Evolutionary conservation across 2,797 vertebrate species (phyloP).

Genomic region (Otus scops): DNA sequence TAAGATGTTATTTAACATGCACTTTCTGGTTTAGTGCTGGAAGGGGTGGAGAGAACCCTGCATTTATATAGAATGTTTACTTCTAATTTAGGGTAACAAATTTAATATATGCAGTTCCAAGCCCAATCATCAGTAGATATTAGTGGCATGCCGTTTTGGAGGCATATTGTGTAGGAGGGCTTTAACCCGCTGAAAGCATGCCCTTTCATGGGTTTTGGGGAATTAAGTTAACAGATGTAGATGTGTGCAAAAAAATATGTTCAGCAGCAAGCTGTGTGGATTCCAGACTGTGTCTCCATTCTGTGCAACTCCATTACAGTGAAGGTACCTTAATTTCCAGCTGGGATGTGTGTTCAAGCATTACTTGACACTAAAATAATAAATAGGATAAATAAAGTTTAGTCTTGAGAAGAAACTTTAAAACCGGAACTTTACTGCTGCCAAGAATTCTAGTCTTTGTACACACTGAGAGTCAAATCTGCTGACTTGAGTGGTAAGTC

Average conservation of each 20-base stretch:
- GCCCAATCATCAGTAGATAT: rapidly evolving
- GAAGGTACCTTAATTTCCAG: not conserved
- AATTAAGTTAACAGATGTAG: not conserved
- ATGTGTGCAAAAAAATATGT: rapidly evolving
- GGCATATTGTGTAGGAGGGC: not conserved
- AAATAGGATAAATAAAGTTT: not conserved
- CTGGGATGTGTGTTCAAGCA: rapidly evolving
- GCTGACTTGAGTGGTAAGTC: not conserved
- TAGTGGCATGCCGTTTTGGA: not conserved
- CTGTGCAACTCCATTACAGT: not conserved
- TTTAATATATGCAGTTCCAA: not conserved
- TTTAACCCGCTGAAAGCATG: not conserved
- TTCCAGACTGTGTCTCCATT: not conserved
- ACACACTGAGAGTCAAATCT: too few relatives aligned
- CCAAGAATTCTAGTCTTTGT: not conserved
- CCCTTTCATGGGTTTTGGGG: not conserved
- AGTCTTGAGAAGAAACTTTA: not conserved
- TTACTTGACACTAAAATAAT: not conserved
- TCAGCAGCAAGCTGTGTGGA: not conserved
- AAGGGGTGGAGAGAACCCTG: not conserved
- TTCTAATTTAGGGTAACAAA: not conserved
- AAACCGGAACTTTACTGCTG: not conserved
- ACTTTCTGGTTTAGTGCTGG: not conserved
- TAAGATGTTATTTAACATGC: rapidly evolving
- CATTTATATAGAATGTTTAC: not conserved